Percentiles rank a stretch among this genome's conserved stretches.
phyloP scores from a whole-genome alignment of 2,888 invertebrate species.

The Meteorus cinctellus region DNA sequence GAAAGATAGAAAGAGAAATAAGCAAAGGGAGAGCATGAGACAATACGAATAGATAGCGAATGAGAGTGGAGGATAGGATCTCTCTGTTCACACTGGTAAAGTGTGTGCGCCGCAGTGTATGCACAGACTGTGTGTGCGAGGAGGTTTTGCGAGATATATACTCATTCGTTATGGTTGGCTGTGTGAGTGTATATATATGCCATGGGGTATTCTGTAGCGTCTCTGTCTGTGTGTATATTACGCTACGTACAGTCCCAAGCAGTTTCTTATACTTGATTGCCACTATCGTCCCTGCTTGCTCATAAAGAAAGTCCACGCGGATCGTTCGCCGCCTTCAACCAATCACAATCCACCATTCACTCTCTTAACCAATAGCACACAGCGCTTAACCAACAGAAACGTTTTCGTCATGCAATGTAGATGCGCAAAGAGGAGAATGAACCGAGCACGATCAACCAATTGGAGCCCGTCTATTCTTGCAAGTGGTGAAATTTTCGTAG shows the following conservation, averaged over 20 bases:
- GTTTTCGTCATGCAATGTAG: slow-evolving; percentile 39
- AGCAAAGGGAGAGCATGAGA: slow-evolving; percentile 44
- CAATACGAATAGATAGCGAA: slow-evolving; percentile 40
- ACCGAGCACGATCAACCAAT: slow-evolving; percentile 48
- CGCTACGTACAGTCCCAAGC: slow-evolving; percentile 72
- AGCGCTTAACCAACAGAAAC: neutral
- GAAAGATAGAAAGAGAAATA: slow-evolving; percentile 42
- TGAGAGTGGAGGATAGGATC: slow-evolving; percentile 49
- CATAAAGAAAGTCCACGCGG: slow-evolving; percentile 69
- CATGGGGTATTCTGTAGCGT: neutral
- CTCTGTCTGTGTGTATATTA: slow-evolving; percentile 70
- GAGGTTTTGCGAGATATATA: slow-evolving; percentile 36
- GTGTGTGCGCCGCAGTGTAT: slow-evolving; percentile 44
- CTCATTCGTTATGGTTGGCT: slow-evolving; percentile 44
- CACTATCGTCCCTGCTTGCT: slow-evolving; percentile 70
- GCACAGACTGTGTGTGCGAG: slow-evolving; percentile 43
- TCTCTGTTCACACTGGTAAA: slow-evolving; percentile 50
- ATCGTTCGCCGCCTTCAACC: slow-evolving; percentile 62
- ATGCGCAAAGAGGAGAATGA: slow-evolving; percentile 48
- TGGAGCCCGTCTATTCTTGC: slow-evolving; percentile 42
- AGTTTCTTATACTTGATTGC: slow-evolving; percentile 73
- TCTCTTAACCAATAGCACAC: slow-evolving; percentile 48
- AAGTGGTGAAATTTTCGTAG: slow-evolving; percentile 29
- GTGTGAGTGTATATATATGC: slow-evolving; percentile 32
- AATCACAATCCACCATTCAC: slow-evolving; percentile 47